Conservation (phyloP, 1,140 invertebrate species). For the Hylyphantes graminicola region DNA sequence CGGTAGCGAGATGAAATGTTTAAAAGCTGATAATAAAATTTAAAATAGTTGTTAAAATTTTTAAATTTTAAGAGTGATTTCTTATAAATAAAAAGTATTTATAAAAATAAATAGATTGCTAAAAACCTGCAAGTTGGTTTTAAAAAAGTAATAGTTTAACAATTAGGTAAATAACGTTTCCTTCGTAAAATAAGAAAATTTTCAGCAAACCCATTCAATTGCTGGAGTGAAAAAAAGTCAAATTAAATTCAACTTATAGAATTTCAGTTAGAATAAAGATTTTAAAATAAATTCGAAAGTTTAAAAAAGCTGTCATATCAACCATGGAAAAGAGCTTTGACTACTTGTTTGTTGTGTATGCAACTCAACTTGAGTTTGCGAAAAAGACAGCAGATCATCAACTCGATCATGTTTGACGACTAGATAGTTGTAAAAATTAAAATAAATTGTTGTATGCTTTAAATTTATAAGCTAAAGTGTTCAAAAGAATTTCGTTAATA, state of each 20-base stretch:
- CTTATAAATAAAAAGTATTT: too few relatives aligned
- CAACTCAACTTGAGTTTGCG: slow-evolving; percentile 42
- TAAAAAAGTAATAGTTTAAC: too few relatives aligned
- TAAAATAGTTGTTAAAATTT: too few relatives aligned
- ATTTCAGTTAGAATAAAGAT: too few relatives aligned
- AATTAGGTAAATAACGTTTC: too few relatives aligned
- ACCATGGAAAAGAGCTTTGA: not conserved
- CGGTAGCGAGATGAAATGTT: slow-evolving; percentile 14
- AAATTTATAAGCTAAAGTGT: not conserved
- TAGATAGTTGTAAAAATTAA: slow-evolving; percentile 4
- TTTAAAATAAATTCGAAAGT: not conserved
- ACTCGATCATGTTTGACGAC: slow-evolving; percentile 17
- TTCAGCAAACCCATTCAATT: too few relatives aligned
- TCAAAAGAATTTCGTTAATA: not conserved
- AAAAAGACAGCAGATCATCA: slow-evolving; percentile 47
- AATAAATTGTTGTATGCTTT: slow-evolving; percentile 5
- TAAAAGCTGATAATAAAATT: not conserved
- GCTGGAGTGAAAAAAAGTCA: too few relatives aligned
- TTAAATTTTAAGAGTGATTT: too few relatives aligned
- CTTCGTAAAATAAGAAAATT: too few relatives aligned
- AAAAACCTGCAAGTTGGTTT: too few relatives aligned
- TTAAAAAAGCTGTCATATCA: not conserved
- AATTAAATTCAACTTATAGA: too few relatives aligned
- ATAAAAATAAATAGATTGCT: too few relatives aligned
- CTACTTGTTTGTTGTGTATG: slow-evolving; percentile 42